phyloP scores from a whole-genome alignment of 2,797 vertebrate species.

The Protosalanx chinensis region DNA sequence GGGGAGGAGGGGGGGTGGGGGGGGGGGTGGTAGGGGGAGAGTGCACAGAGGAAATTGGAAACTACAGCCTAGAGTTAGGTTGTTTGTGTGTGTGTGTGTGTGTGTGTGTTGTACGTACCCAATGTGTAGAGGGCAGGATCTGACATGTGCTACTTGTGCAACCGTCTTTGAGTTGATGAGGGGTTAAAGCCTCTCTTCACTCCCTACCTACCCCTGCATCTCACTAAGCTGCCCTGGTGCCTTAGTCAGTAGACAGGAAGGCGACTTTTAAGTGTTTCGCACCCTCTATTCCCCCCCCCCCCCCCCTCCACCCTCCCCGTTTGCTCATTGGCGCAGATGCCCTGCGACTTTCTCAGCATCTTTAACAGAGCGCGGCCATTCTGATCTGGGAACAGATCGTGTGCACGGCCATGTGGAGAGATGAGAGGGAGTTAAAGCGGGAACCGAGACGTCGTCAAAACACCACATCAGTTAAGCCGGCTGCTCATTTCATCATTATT shows the following conservation, averaged over 20 bases:
- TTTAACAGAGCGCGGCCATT: conserved; percentile 60
- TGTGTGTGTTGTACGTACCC: conserved; percentile 5
- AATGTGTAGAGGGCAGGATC: not conserved
- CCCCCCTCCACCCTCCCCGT: too few relatives aligned
- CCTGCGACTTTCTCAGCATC: conserved; percentile 43
- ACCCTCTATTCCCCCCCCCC: not conserved
- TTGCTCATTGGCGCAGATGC: conserved; percentile 42
- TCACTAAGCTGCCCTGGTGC: not conserved
- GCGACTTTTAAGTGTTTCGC: conserved; percentile 2
- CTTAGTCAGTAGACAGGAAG: not conserved
- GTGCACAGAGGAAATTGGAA: not conserved
- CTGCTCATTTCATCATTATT: too few relatives aligned
- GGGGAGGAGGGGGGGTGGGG: too few relatives aligned
- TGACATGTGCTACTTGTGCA: conserved; percentile 2
- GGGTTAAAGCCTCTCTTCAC: too few relatives aligned
- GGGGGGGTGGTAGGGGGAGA: not conserved
- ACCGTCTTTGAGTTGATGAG: too few relatives aligned
- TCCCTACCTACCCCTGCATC: too few relatives aligned
- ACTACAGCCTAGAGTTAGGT: not conserved
- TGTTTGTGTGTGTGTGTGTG: not conserved
- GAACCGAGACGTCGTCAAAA: too few relatives aligned
- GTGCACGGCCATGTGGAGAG: not conserved
- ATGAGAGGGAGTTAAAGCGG: too few relatives aligned
- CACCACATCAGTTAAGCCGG: too few relatives aligned
- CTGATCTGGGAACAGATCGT: conserved; percentile 65